These are phyloP conservation scores for Caenorhabditis auriculariae DNA, from an alignment of 2,888 invertebrate species.

Conservation along the genomic window DNA sequence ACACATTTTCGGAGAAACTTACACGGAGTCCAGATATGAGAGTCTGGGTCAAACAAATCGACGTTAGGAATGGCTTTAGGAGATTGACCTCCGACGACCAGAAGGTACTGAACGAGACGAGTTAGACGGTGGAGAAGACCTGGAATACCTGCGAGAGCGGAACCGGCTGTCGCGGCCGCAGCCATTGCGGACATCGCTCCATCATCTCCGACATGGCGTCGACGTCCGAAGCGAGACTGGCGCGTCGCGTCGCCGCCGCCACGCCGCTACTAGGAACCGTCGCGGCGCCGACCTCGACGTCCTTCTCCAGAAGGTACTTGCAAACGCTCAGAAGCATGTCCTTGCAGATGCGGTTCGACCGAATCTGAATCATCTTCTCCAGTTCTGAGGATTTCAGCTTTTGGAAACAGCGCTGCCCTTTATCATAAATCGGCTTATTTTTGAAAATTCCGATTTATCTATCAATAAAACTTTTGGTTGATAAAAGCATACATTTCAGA, in stretches of 20 bases:
- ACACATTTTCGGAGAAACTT: too few relatives aligned
- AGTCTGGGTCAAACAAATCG: constrained; percentile 28
- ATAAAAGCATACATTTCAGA: too few relatives aligned
- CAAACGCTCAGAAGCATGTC: constrained; percentile 7
- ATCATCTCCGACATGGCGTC: constrained; percentile 9
- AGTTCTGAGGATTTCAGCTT: too few relatives aligned
- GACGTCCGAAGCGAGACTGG: constrained; percentile 10
- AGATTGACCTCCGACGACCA: constrained; percentile 32
- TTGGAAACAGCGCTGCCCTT: too few relatives aligned
- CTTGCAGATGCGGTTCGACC: constrained; percentile 2
- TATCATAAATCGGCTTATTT: too few relatives aligned
- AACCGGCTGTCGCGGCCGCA: constrained; percentile 18
- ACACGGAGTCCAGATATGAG: constrained; percentile 20
- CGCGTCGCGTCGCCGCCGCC: constrained; percentile 13
- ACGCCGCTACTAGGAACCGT: background rate
- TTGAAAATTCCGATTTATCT: too few relatives aligned
- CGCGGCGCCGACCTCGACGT: background rate
- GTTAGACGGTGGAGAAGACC: too few relatives aligned
- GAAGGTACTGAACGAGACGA: constrained; percentile 13
- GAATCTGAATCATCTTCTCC: constrained; percentile 10
- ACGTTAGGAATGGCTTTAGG: constrained; percentile 31
- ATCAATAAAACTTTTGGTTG: too few relatives aligned
- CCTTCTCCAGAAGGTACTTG: background rate
- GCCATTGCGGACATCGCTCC: constrained; percentile 11
- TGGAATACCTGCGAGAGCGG: constrained; percentile 20